A percentile compares a stretch with the other conserved stretches of the same genome.
These are phyloP conservation scores for Lepus europaeus DNA, from an alignment of 2,113 vertebrate genomes.

Conservation along the genomic window DNA sequence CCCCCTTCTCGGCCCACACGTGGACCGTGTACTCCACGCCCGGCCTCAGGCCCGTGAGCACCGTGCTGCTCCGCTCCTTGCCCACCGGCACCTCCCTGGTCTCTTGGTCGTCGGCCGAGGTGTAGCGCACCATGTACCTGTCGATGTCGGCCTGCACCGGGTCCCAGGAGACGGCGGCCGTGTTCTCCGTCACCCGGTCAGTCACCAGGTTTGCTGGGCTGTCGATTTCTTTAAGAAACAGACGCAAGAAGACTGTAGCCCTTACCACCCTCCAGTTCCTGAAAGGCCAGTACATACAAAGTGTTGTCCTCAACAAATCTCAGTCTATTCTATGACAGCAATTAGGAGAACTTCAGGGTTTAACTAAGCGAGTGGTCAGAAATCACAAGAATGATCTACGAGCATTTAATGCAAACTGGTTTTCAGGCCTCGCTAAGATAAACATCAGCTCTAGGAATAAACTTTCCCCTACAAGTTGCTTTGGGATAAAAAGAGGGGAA, in stretches of 20 bases:
- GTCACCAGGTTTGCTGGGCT: slow-evolving; percentile 86
- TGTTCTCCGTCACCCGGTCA: slow-evolving; percentile 89
- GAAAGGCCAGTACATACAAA: background rate
- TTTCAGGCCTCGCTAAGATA: background rate
- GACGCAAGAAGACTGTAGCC: background rate
- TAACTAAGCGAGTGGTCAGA: slow-evolving; percentile 35
- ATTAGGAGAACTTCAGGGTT: background rate
- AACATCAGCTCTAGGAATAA: background rate
- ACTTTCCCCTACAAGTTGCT: background rate
- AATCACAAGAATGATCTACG: slow-evolving; percentile 2
- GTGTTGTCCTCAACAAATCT: background rate
- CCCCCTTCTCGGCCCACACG: slow-evolving; percentile 89
- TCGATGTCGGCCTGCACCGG: slow-evolving; percentile 87
- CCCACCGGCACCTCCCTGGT: slow-evolving; percentile 84
- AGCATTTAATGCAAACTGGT: background rate
- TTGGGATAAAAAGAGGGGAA: slow-evolving; percentile 17
- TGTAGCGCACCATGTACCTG: slow-evolving; percentile 90
- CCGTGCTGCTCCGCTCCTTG: slow-evolving; percentile 81
- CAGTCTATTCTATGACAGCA: background rate
- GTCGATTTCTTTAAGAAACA: slow-evolving; percentile 77
- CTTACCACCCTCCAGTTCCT: background rate
- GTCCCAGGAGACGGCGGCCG: slow-evolving; percentile 89
- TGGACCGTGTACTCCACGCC: slow-evolving; percentile 87
- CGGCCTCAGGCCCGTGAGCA: slow-evolving; percentile 86
- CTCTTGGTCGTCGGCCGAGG: slow-evolving; percentile 84